Conservation (phyloP, 2,113 vertebrate species). For the Delphinapterus leucas region DNA sequence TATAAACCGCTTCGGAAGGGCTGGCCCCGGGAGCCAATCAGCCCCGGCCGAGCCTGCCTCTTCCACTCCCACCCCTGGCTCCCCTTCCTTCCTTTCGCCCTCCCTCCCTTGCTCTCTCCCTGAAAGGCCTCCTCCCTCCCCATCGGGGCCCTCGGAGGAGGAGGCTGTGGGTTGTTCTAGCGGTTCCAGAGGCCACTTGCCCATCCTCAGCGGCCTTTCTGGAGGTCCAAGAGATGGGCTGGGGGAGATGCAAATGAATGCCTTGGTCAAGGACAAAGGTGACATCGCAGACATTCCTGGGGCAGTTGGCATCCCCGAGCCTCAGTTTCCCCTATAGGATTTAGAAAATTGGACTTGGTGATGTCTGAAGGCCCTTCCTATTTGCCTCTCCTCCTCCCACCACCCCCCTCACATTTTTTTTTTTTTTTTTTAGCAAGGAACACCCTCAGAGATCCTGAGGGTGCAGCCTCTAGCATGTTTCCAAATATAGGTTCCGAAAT, state of each 20-base stretch:
- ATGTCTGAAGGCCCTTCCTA: not conserved
- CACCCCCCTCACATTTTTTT: not conserved
- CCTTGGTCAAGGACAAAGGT: not conserved
- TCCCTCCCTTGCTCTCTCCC: constrained; percentile 11
- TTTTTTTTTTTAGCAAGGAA: not conserved
- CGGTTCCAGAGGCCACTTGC: not conserved
- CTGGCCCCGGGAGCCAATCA: constrained; percentile 69
- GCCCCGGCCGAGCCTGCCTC: constrained; percentile 42
- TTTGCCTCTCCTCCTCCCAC: not conserved
- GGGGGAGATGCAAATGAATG: no score
- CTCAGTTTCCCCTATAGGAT: not conserved
- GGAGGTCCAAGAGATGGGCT: not conserved
- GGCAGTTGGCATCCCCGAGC: not conserved
- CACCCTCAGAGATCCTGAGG: not conserved
- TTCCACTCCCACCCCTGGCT: constrained; percentile 64
- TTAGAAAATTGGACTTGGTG: not conserved
- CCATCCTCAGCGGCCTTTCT: not conserved
- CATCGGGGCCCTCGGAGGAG: not conserved
- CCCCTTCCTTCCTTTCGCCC: constrained; percentile 57
- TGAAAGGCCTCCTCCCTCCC: not conserved
- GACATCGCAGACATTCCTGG: fast-evolving
- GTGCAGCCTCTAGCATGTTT: not conserved
- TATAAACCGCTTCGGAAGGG: constrained; percentile 62
- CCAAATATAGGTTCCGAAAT: not conserved
- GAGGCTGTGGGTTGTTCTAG: not conserved